These are phyloP conservation scores for Volucella inflata DNA, from an alignment of 2,888 invertebrate species.

Conservation along the genomic window DNA sequence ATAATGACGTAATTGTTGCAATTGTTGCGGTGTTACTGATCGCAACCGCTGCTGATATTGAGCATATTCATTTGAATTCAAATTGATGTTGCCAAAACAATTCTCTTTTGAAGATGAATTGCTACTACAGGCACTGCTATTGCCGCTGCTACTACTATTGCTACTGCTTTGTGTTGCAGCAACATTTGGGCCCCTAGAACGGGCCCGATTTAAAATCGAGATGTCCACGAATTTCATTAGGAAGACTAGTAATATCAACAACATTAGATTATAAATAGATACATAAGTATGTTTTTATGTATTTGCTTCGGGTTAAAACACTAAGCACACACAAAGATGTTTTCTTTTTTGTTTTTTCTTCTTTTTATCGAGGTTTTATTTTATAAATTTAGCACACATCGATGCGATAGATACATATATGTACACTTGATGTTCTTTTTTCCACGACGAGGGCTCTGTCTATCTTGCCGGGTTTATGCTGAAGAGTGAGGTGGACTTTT, in stretches of 20 bases:
- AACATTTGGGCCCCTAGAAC: conserved; percentile 79
- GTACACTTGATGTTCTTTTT: conserved; percentile 52
- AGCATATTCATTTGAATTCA: conserved; percentile 25
- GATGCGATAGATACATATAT: conserved; percentile 41
- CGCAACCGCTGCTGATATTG: conserved; percentile 56
- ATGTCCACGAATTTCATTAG: conserved; percentile 84
- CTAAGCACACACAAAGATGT: conserved; percentile 38
- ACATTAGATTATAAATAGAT: conserved; percentile 81
- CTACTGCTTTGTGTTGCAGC: conserved; percentile 77
- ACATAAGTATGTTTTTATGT: conserved; percentile 74
- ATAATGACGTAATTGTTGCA: conserved; percentile 85
- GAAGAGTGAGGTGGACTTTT: background rate
- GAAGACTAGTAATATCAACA: conserved; percentile 83
- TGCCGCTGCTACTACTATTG: conserved; percentile 81
- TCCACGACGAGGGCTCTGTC: conserved; percentile 18
- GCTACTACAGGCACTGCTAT: conserved; percentile 78
- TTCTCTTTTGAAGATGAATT: conserved; percentile 81
- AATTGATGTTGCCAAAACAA: conserved; percentile 65
- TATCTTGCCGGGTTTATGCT: background rate
- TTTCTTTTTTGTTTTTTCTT: conserved; percentile 27
- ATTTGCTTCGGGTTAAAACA: conserved; percentile 55
- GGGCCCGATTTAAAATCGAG: conserved; percentile 81
- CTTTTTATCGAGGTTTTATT: conserved; percentile 43
- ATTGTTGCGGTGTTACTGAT: conserved; percentile 86
- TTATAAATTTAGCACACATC: conserved; percentile 62